Base-by-base conservation (phyloP, 2,888 invertebrate genomes). In the Hyppa rectilinea region DNA sequence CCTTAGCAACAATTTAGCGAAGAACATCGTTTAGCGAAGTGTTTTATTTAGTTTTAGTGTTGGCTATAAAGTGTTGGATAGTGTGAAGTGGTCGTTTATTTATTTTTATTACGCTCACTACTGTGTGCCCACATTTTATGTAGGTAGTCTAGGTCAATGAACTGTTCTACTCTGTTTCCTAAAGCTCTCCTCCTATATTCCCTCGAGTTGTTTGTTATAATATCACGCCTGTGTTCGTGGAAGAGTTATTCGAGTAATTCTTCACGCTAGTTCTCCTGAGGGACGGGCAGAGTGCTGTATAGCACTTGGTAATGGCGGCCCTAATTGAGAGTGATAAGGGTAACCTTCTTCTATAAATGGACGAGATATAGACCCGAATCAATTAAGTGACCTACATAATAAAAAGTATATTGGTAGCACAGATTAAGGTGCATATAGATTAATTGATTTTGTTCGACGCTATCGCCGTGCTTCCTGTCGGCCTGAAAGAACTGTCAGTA, bases 251-350 rank as follows among this genome's bases (percentile, higher is more conserved):
- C 17, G 40, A 58, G 53, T 60, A 38, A 58, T 59, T 63, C 55
- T 55, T 71, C n/a, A 61, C 45, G 36, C 50, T 26, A 52, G 6
- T 38, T 36, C 26, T 34, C 70, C 6, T n/a, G 3, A 50, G 77
- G 78, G 34, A 23, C 31, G 10, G 49, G 10, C 60, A 59, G 52
- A 49, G 31, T n/a, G 38, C n/a, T 43, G n/a, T 74, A 31, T 31
- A 40, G n/a, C 52, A 17, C 31, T 38, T 31, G 31, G 34, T 68
- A 45, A 47, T 47, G 34, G 34, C 29, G 36, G 5, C 14, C 4
- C 17, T 75, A 75, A 56, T 72, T 72, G 67, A 75, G 56, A 67
- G 36, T 75, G 47, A 75, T 75, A 75, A 66, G 55, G 67, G 71
- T 65, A 45, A 23, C 43, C n/a, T 20, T 53, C n/a, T 20, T 45